Conservation (phyloP, 1,140 invertebrate species). For the Bombus picipes region DNA sequence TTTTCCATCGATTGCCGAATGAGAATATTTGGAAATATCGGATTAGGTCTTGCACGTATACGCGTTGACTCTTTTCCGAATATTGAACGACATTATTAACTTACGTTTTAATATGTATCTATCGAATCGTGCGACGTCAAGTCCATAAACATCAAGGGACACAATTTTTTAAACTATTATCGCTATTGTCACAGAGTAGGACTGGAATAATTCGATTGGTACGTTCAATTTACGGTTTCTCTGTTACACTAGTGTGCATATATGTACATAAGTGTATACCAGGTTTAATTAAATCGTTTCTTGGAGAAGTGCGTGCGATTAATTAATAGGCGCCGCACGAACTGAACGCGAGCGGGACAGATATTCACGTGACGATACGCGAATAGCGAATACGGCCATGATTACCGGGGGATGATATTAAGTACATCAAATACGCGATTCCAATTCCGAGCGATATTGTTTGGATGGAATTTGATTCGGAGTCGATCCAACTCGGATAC, state of each 20-base stretch:
- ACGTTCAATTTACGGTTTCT: not conserved
- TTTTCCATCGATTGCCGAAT: not conserved
- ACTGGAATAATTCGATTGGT: not conserved
- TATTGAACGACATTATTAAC: no score
- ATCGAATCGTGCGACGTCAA: not conserved
- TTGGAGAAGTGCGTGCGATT: slow-evolving; percentile 1
- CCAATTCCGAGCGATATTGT: not conserved
- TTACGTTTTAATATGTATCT: no score
- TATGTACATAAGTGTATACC: not conserved
- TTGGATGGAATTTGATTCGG: not conserved
- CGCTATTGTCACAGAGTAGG: not conserved
- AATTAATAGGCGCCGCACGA: not conserved
- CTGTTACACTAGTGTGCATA: not conserved
- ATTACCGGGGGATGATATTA: slow-evolving; percentile 2
- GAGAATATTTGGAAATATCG: not conserved
- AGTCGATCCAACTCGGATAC: not conserved
- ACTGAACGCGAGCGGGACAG: no score
- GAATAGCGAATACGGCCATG: not conserved
- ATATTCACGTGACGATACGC: not conserved
- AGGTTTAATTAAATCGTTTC: slow-evolving; percentile 13
- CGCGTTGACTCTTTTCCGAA: not conserved
- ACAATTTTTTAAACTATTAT: not conserved
- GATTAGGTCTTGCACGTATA: not conserved
- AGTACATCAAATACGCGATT: slow-evolving; percentile 6
- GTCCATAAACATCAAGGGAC: not conserved